phyloP scores from a whole-genome alignment of 2,888 invertebrate species.

The Koerneria pararmatus region DNA sequence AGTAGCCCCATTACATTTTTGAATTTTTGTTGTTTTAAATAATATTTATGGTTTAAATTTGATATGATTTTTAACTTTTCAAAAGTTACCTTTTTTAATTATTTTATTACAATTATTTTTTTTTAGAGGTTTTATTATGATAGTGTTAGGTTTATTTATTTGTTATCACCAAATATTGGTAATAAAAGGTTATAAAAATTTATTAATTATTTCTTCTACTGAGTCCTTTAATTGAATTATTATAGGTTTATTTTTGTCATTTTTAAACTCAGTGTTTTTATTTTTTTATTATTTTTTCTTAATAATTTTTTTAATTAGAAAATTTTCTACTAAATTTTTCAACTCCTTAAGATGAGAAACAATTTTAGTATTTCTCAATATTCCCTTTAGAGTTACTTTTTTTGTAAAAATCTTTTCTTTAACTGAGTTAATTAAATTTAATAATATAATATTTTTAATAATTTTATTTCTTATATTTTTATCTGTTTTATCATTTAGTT shows the following conservation, averaged over 20 bases:
- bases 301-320: constrained; percentile 34
- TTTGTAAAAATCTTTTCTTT: constrained; percentile 42
- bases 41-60: constrained; percentile 33
- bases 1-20: constrained; percentile 38
- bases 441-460: constrained; percentile 33
- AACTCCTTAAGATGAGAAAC: constrained; percentile 38
- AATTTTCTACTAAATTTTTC: constrained; percentile 26
- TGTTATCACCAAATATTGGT: constrained; percentile 41
- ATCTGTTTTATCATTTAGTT: constrained; percentile 64
- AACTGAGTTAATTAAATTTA: constrained; percentile 32
- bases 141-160: constrained; percentile 34
- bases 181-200: constrained; percentile 38
- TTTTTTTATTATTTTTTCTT: constrained; percentile 40
- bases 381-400: constrained; percentile 38
- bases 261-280: constrained; percentile 34
- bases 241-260: constrained; percentile 33
- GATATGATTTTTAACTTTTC: constrained; percentile 43
- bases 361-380: constrained; percentile 36
- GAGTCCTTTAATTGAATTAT: constrained; percentile 60
- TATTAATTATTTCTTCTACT: constrained; percentile 37
- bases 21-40: constrained; percentile 36
- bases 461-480: constrained; percentile 35
- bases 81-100: constrained; percentile 70
- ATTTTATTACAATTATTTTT: constrained; percentile 38
- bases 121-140: constrained; percentile 28